Conservation (phyloP, 1,140 invertebrate genomes). For the Bombyx mandarina region DNA sequence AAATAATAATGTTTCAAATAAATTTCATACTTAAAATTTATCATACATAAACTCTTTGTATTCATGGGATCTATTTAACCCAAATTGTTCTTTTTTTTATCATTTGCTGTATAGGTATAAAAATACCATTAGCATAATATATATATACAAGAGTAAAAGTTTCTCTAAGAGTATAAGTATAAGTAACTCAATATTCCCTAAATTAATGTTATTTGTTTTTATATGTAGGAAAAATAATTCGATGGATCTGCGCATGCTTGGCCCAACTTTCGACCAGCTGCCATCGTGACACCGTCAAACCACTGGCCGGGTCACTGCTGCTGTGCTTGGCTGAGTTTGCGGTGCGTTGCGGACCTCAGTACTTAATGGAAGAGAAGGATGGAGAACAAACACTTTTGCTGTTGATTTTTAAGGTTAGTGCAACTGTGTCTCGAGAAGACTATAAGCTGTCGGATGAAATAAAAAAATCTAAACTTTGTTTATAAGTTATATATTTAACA, state of each 20-base stretch:
- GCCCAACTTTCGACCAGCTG: conserved; percentile 52
- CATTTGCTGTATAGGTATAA: too few species aligned
- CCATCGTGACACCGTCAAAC: conserved; percentile 75
- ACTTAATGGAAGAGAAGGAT: conserved; percentile 85
- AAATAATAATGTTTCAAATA: conserved; percentile 31
- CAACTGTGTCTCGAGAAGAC: not conserved
- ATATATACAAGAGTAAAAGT: too few species aligned
- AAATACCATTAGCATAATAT: too few species aligned
- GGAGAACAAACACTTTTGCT: conserved; percentile 85
- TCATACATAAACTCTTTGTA: too few species aligned
- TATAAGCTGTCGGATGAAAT: not conserved
- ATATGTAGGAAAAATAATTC: conserved; percentile 55
- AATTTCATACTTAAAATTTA: too few species aligned
- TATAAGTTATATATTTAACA: conserved; percentile 17
- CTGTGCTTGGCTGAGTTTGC: conserved; percentile 96
- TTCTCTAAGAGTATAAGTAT: not conserved
- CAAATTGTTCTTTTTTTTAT: too few species aligned
- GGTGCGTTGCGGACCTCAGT: conserved; percentile 88
- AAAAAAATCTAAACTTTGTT: not conserved
- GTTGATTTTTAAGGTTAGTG: conserved; percentile 80
- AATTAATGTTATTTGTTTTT: conserved; percentile 8
- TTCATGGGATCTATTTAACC: too few species aligned
- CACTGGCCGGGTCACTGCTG: conserved; percentile 86
- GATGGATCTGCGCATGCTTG: conserved; percentile 61
- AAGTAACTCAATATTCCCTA: not conserved